These are phyloP conservation scores for Yponomeuta malinellus DNA, from an alignment of 2,888 invertebrate genomes.

Conservation along the genomic window DNA sequence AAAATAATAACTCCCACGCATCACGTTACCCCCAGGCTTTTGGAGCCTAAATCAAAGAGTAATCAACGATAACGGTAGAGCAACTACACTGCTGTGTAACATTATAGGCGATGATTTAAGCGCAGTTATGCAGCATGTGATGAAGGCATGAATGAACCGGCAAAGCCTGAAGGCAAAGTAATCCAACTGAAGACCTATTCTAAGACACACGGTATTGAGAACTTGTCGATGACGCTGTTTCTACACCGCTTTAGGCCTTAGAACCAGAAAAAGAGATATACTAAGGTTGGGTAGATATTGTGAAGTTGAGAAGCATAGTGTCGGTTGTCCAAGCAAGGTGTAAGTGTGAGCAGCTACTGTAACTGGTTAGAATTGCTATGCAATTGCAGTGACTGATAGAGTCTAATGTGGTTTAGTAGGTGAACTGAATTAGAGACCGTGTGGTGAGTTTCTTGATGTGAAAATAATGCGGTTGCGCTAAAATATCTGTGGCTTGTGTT, in stretches of 20 bases:
- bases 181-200: not conserved
- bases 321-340: not conserved
- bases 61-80: not conserved
- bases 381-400: constrained; percentile 5
- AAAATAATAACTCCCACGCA: no score
- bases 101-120: not conserved
- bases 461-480: not conserved
- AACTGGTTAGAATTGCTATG: constrained; percentile 4
- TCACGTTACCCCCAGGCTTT: not conserved
- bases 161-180: not conserved
- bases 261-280: not conserved
- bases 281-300: not conserved
- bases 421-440: not conserved
- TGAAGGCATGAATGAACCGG: constrained; percentile 1
- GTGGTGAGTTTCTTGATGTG: constrained; percentile 1
- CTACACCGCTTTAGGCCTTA: not conserved
- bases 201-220: not conserved
- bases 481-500: not conserved
- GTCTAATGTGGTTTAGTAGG: constrained; percentile 10
- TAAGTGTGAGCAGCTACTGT: not conserved
- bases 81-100: not conserved
- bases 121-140: not conserved
- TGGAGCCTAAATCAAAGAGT: not conserved
- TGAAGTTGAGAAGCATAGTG: not conserved
- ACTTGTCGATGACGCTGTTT: not conserved